Evolutionary conservation across 2,888 invertebrate genomes (phyloP), one percentile per base, ranked within the genome.

Genomic region (Leptopterna dolabrata): DNA sequence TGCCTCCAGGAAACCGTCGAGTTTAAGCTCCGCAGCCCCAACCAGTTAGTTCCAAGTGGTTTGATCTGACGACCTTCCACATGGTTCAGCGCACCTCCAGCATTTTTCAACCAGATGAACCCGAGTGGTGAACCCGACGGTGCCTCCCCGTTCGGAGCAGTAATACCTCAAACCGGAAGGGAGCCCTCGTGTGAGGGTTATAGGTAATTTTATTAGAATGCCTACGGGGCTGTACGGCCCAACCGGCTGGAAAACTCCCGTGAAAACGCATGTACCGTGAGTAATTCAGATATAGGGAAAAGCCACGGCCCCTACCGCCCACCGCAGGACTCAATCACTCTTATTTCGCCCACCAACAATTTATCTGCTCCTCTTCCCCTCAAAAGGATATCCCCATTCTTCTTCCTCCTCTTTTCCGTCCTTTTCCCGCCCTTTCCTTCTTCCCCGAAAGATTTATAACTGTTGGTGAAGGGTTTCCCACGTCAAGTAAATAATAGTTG

Each of bases 401-500:
- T 73, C 41, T 73, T 41, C 36, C 19, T 73, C 7, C 55, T 16
- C 36, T 36, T 36, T 36, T 36, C 36, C 2, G 36, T n/a, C 63
- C 73, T 41, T 73, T 73, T 41, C 14, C 27, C 14, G 19, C 73
- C 14, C 0, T n/a, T 73, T 73, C 73, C 71, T 71, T n/a, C 30
- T 27, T 29, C 7, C 41, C 71, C 73, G 36, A 6, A 19, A 73
- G 73, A 73, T 73, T 73, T 73, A 73, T 73, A 73, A 73, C 73
- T 27, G 71, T 71, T 71, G 71, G 71, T 36, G 36, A 36, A 36
- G 71, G 71, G 27, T 9, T n/a, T n/a, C 51, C 0, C 51, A 51
- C 71, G 71, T 71, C 71, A 71, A 73, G 73, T 73, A 73, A 73
- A 19, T 73, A 78, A 47, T 47, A 47, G 47, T 76, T 78, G 45